phyloP scores from a whole-genome alignment of 2,888 invertebrate genomes.

The Cetonia aurata region DNA sequence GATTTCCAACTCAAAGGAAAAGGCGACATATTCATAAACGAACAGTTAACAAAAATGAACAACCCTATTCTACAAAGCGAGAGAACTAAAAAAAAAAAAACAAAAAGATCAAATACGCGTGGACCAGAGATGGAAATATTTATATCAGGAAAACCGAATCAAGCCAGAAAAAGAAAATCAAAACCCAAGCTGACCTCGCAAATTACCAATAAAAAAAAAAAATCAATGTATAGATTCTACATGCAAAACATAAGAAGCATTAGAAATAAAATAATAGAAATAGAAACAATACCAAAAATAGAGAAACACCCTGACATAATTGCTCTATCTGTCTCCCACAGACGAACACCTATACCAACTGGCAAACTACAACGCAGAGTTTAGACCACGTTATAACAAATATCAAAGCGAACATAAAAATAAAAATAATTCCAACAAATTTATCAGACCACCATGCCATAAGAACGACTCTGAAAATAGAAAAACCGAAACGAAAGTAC shows the following conservation, averaged over 20 bases:
- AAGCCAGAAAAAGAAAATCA: slow-evolving; percentile 6
- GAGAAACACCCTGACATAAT: slow-evolving; percentile 1
- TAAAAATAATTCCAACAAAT: too few species aligned
- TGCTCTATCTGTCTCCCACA: slow-evolving; percentile 2
- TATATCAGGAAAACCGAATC: slow-evolving; percentile 4
- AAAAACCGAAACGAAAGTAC: too few species aligned
- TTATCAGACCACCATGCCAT: too few species aligned
- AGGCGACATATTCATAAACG: slow-evolving; percentile 9
- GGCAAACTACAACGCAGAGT: neutral
- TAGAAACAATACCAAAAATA: slow-evolving; percentile 8
- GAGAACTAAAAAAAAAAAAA: slow-evolving; percentile 1
- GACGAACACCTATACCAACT: slow-evolving; percentile 10
- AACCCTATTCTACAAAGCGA: slow-evolving; percentile 14
- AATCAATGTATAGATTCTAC: neutral
- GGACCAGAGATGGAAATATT: slow-evolving; percentile 5
- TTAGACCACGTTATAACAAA: neutral
- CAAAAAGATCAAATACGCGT: neutral
- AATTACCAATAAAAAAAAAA: slow-evolving; percentile 1
- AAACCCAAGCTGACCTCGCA: slow-evolving; percentile 4
- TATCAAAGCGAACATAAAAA: too few species aligned
- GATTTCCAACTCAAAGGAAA: slow-evolving; percentile 12
- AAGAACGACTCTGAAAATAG: too few species aligned
- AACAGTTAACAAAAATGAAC: slow-evolving; percentile 3
- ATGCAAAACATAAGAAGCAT: slow-evolving; percentile 13
- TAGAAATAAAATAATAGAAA: neutral